Evolutionary conservation across 2,888 invertebrate species (phyloP).

Genomic region (Drosophila macrospina): DNA sequence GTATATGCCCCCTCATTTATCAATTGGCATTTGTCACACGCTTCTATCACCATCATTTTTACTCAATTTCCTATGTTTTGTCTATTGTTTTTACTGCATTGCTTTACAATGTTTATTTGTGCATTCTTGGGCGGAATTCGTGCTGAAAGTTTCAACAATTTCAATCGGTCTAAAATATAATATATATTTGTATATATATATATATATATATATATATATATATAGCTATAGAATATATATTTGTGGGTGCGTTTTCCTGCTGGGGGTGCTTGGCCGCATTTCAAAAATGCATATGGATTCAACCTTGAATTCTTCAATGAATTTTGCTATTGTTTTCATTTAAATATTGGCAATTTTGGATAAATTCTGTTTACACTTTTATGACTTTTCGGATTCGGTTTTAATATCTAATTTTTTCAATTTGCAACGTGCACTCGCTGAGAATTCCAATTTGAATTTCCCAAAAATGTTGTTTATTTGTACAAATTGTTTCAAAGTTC

Average conservation of each 20-base stretch:
- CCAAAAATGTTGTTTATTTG: constrained; percentile 12
- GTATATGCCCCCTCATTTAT: background rate
- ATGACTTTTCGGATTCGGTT: too few species aligned
- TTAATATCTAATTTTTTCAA: background rate
- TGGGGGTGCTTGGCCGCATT: constrained; percentile 64
- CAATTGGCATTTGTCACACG: constrained; percentile 20
- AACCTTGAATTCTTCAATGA: constrained; percentile 58
- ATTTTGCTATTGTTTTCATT: constrained; percentile 38
- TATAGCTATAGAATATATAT: constrained; percentile 13
- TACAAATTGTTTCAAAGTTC: constrained; percentile 1
- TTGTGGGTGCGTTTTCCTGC: background rate
- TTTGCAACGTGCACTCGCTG: constrained; percentile 49
- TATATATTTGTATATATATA: constrained; percentile 19
- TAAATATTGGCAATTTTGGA: constrained; percentile 24
- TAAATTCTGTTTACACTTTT: constrained; percentile 39
- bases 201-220: constrained; percentile 16
- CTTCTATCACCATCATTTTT: constrained; percentile 20
- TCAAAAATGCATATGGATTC: constrained; percentile 62
- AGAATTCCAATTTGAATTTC: constrained; percentile 31
- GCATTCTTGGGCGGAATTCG: constrained; percentile 25
- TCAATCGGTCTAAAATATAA: constrained; percentile 24
- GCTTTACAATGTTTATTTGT: too few species aligned
- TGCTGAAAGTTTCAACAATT: constrained; percentile 36
- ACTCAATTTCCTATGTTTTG: constrained; percentile 27
- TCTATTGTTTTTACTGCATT: constrained; percentile 39